A percentile compares a stretch with the other conserved stretches of the same genome.
These are phyloP conservation scores for Mugil cephalus DNA, from an alignment of 2,113 vertebrate species.

Conservation along the genomic window DNA sequence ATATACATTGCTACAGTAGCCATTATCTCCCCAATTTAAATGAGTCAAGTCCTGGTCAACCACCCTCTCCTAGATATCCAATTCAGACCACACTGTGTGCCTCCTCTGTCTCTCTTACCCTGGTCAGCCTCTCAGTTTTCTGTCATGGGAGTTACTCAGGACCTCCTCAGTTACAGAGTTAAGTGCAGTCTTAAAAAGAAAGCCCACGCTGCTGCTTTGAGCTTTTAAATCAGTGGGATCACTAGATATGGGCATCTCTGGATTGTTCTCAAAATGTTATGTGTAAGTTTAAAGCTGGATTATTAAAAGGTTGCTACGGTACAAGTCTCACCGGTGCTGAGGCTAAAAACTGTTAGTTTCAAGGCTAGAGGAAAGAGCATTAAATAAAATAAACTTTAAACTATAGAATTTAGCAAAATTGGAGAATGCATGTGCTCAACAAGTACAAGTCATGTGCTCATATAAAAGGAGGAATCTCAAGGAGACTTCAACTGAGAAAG, in stretches of 20 bases:
- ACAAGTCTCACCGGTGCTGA: too few relatives aligned
- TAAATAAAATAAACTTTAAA: too few relatives aligned
- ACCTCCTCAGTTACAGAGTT: constrained; percentile 52
- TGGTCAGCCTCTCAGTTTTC: constrained; percentile 45
- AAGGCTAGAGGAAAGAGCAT: too few relatives aligned
- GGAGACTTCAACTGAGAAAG: too few relatives aligned
- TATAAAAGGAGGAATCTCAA: too few relatives aligned
- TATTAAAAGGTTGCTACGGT: too few relatives aligned
- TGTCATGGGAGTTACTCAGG: constrained; percentile 30
- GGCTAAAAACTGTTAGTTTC: too few relatives aligned
- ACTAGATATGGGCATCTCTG: neutral
- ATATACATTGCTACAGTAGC: constrained; percentile 3
- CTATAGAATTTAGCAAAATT: too few relatives aligned
- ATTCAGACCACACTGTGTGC: constrained; percentile 37
- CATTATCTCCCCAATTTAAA: constrained; percentile 44
- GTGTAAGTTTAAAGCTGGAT: too few relatives aligned
- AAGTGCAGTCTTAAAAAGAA: constrained; percentile 26
- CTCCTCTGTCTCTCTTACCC: constrained; percentile 43
- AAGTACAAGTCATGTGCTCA: too few relatives aligned
- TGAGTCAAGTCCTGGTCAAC: constrained; percentile 58
- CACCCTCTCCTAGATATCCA: constrained; percentile 33
- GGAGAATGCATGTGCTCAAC: too few relatives aligned
- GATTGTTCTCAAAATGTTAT: neutral
- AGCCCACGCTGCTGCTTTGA: constrained; percentile 17
- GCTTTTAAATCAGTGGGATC: constrained; percentile 6